Evolutionary conservation across 2,113 vertebrate species (phyloP).

Genomic region (Lethenteron reissneri): DNA sequence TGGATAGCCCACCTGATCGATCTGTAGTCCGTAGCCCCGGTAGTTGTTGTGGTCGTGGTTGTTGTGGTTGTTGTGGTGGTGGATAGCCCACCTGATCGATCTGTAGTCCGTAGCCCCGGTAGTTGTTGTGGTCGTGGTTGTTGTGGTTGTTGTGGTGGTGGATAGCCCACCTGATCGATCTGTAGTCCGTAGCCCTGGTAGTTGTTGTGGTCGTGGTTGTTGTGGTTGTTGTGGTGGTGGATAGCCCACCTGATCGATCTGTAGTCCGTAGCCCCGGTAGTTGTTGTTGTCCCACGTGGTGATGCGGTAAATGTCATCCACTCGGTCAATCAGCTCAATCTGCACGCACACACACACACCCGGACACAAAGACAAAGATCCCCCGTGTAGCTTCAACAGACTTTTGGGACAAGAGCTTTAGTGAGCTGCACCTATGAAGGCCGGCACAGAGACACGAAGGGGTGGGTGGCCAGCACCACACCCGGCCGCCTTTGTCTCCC

Average conservation of each 20-base stretch:
- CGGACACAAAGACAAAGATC: neutral
- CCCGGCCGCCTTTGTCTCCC: too few species aligned
- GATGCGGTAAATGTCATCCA: constrained; percentile 90
- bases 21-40: constrained; percentile 81
- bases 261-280: constrained; percentile 70
- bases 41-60: constrained; percentile 21
- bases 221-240: neutral
- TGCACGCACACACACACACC: constrained; percentile 15
- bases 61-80: neutral
- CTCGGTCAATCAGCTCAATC: constrained; percentile 93
- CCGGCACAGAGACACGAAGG: too few species aligned
- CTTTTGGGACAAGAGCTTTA: too few species aligned
- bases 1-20: constrained; percentile 49
- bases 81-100: constrained; percentile 57
- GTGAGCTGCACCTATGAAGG: too few species aligned
- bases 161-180: constrained; percentile 56
- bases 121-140: constrained; percentile 19
- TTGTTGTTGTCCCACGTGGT: constrained; percentile 65
- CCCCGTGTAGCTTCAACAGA: too few species aligned
- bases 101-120: constrained; percentile 77
- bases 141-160: neutral
- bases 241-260: constrained; percentile 65
- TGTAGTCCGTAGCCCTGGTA: constrained; percentile 67
- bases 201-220: neutral
- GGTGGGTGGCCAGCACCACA: too few species aligned